Percentiles rank a stretch among this genome's conserved stretches.
These are phyloP conservation scores for Pachypanchax playfairii DNA, from an alignment of 2,113 vertebrate genomes.

Conservation along the genomic window DNA sequence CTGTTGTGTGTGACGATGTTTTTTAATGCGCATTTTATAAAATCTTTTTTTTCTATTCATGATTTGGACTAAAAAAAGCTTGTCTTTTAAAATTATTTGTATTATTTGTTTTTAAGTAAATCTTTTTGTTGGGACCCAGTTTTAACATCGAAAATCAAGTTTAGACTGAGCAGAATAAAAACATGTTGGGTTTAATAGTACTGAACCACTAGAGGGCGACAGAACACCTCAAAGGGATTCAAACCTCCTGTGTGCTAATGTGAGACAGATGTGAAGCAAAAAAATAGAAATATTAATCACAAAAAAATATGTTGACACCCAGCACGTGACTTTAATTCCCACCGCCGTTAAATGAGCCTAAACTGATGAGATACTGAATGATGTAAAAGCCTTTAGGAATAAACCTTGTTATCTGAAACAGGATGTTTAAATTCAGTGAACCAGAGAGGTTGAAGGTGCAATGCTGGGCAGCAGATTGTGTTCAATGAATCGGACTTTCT, in stretches of 20 bases:
- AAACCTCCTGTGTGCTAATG: neutral
- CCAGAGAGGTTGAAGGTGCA: neutral
- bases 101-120: no score
- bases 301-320: neutral
- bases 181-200: neutral
- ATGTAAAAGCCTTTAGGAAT: neutral
- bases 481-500: neutral
- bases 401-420: neutral
- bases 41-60: no score
- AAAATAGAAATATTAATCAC: neutral
- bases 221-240: neutral
- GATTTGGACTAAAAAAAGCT: no score
- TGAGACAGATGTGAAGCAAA: neutral
- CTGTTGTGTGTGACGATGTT: no score
- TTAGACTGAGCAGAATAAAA: no score
- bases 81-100: no score
- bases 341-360: neutral
- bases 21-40: no score
- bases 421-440: neutral
- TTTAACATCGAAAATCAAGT: no score
- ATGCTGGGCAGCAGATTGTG: neutral
- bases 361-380: neutral
- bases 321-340: neutral
- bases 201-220: conserved; percentile 7
- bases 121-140: no score